A percentile compares a stretch with the other conserved stretches of the same genome.
These are phyloP conservation scores for Amiota mariae DNA, from an alignment of 2,888 invertebrate genomes.

Conservation along the genomic window DNA sequence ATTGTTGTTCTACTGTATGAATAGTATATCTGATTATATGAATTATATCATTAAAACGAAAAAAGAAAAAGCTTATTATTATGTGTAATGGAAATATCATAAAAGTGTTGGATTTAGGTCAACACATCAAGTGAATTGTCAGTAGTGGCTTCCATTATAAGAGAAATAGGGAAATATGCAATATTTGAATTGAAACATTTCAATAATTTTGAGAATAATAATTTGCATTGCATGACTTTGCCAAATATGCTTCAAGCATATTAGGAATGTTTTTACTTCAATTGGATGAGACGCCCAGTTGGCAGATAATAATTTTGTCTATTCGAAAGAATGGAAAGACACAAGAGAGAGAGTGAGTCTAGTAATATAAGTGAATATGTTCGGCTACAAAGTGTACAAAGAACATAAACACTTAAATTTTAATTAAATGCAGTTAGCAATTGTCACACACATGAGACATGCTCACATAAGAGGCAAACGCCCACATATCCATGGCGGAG, in stretches of 20 bases:
- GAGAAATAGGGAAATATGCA: too few species aligned
- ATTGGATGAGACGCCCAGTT: too few species aligned
- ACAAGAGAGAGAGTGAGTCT: background rate
- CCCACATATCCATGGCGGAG: background rate
- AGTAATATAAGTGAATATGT: background rate
- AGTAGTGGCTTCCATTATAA: too few species aligned
- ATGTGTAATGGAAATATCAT: too few species aligned
- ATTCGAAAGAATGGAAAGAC: background rate
- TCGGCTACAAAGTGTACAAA: background rate
- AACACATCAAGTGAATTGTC: too few species aligned
- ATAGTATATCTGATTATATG: background rate
- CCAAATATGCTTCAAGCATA: too few species aligned
- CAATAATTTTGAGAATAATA: too few species aligned
- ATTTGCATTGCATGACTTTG: too few species aligned
- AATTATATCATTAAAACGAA: background rate
- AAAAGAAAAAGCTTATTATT: background rate
- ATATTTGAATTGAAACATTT: too few species aligned
- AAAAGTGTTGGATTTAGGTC: too few species aligned
- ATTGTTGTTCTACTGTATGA: background rate
- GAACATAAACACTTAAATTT: conserved; percentile 16
- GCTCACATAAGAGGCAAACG: conserved; percentile 5
- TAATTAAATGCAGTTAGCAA: conserved; percentile 26
- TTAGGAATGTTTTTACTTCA: too few species aligned
- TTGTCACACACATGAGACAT: conserved; percentile 5
- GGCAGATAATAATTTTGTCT: too few species aligned